A percentile compares a stretch with the other conserved stretches of the same genome.
Conservation (phyloP, 2,888 invertebrate species). For the Ophion ellenae region DNA sequence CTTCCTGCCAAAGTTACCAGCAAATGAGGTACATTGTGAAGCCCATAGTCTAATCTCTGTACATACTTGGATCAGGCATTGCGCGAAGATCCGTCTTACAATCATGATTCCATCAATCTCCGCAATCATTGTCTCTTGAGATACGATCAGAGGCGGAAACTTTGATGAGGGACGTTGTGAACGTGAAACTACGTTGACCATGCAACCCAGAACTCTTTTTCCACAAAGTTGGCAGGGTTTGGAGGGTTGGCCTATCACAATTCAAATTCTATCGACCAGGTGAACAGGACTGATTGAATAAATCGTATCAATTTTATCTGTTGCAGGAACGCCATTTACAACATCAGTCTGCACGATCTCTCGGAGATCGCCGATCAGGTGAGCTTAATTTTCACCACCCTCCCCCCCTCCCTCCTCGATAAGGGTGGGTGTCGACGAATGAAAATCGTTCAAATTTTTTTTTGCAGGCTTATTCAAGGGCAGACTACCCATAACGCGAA, state of each 20-base stretch:
- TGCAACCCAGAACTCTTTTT: not conserved
- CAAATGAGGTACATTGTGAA: not conserved
- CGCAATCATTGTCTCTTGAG: not conserved
- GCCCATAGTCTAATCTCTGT: not conserved
- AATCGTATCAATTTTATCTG: constrained; percentile 7
- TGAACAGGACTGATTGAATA: not conserved
- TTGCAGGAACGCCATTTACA: constrained; percentile 94
- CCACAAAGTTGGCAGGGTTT: no score
- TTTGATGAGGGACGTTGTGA: not conserved
- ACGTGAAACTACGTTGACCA: not conserved
- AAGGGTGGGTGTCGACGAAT: no score
- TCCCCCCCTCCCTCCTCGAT: no score
- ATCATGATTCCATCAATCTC: not conserved
- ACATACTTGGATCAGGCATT: not conserved
- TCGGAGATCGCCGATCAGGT: constrained; percentile 91
- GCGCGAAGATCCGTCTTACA: constrained; percentile 5
- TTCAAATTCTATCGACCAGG: no score
- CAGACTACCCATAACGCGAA: no score
- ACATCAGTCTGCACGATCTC: constrained; percentile 93
- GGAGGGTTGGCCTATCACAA: no score
- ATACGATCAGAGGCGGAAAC: not conserved
- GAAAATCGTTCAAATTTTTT: no score
- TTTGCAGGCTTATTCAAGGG: no score
- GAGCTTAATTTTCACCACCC: constrained; percentile 68
- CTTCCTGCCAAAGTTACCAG: not conserved